These are phyloP conservation scores for Volucella inflata DNA, from an alignment of 2,888 invertebrate species.

Conservation along the genomic window DNA sequence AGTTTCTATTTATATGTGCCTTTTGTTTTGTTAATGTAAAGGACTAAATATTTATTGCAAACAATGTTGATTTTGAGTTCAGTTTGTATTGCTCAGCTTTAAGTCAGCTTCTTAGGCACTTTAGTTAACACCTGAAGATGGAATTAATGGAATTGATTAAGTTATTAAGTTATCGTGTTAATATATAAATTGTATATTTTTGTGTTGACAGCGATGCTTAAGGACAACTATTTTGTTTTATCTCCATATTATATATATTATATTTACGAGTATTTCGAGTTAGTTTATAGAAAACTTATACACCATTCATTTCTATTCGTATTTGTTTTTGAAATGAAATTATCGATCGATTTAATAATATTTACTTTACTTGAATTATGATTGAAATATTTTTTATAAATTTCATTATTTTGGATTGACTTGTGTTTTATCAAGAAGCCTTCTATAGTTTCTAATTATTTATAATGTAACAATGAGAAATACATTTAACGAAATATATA, in stretches of 20 bases:
- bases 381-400: constrained; percentile 49
- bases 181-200: constrained; percentile 37
- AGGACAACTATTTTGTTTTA: constrained; percentile 5
- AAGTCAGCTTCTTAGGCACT: constrained; percentile 52
- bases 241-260: neutral
- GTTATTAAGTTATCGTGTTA: constrained; percentile 22
- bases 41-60: constrained; percentile 60
- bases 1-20: constrained; percentile 76
- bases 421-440: constrained; percentile 71
- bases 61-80: constrained; percentile 50
- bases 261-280: constrained; percentile 15
- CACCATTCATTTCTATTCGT: constrained; percentile 35
- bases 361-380: constrained; percentile 27
- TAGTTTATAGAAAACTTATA: neutral
- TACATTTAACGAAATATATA: constrained; percentile 42
- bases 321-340: constrained; percentile 51
- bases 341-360: constrained; percentile 32
- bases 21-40: constrained; percentile 73
- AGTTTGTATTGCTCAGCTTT: constrained; percentile 18
- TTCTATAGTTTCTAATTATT: constrained; percentile 67
- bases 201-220: constrained; percentile 14
- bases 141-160: constrained; percentile 47
- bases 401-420: constrained; percentile 59
- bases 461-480: constrained; percentile 61
- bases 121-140: constrained; percentile 34